These are phyloP conservation scores for Manis javanica DNA, from an alignment of 2,797 vertebrate species.

Conservation along the genomic window DNA sequence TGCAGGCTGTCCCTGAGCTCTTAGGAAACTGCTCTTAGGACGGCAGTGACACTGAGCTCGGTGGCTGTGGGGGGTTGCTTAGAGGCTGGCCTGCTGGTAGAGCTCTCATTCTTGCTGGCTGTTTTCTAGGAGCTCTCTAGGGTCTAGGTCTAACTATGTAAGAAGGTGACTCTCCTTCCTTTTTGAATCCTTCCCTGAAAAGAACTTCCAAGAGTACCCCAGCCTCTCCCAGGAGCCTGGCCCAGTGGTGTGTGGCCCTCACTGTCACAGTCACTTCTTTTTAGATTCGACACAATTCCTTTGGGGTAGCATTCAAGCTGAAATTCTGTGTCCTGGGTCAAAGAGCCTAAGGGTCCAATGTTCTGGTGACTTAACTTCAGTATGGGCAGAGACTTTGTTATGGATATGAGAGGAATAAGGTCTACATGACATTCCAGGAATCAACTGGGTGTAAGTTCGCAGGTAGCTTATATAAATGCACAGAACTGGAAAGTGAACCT, in stretches of 20 bases:
- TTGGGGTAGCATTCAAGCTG: neutral
- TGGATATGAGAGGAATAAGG: neutral
- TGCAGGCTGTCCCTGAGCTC: neutral
- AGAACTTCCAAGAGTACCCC: neutral
- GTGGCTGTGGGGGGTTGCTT: neutral
- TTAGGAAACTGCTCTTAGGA: neutral
- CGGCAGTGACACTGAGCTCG: neutral
- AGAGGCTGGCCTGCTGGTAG: neutral
- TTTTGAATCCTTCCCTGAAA: slow-evolving; percentile 11
- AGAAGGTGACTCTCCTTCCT: neutral
- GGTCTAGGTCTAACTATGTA: neutral
- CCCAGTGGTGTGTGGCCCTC: neutral
- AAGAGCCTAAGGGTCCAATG: neutral
- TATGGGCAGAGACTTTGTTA: neutral
- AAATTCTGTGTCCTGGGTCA: neutral
- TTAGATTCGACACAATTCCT: neutral
- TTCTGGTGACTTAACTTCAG: neutral
- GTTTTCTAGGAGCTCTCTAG: neutral
- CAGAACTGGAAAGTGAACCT: neutral
- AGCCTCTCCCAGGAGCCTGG: neutral
- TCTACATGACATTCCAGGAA: neutral
- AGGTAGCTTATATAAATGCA: neutral
- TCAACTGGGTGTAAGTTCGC: neutral
- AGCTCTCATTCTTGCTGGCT: neutral
- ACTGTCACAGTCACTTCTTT: neutral